Conservation (phyloP, 2,888 invertebrate genomes). For the Aphodius sticticus region DNA sequence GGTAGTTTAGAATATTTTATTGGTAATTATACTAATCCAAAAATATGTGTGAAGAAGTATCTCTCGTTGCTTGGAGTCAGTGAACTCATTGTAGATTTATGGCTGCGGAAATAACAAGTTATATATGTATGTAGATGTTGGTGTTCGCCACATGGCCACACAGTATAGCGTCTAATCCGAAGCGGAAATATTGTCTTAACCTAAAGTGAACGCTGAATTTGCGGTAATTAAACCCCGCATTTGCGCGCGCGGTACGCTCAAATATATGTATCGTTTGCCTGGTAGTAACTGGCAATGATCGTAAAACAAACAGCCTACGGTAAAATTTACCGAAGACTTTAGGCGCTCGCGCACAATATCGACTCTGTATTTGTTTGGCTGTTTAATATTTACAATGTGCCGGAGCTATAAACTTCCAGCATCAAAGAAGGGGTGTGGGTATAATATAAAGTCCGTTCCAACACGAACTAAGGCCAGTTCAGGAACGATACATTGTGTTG, state of each 20-base stretch:
- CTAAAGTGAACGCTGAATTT: constrained; percentile 4
- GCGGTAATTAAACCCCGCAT: neutral
- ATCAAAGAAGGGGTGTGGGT: neutral
- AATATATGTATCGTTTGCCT: neutral
- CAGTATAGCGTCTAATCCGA: neutral
- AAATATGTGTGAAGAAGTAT: no score
- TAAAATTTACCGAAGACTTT: neutral
- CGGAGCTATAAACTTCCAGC: neutral
- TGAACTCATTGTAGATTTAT: no score
- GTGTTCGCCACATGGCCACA: neutral
- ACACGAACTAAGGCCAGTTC: no score
- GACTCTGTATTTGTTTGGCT: neutral
- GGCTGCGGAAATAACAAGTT: no score
- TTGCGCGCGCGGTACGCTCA: neutral
- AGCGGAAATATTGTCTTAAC: neutral
- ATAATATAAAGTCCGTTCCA: no score
- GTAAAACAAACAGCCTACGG: neutral
- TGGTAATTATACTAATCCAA: no score
- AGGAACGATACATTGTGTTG: no score
- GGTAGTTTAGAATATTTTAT: no score
- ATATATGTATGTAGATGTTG: neutral
- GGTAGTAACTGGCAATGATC: neutral
- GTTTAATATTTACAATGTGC: neutral
- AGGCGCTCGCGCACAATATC: neutral
- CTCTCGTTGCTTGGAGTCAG: no score